A percentile compares a stretch with the other conserved stretches of the same genome.
Evolutionary conservation across 2,888 invertebrate genomes (phyloP).

Genomic region (Lithophane socia): DNA sequence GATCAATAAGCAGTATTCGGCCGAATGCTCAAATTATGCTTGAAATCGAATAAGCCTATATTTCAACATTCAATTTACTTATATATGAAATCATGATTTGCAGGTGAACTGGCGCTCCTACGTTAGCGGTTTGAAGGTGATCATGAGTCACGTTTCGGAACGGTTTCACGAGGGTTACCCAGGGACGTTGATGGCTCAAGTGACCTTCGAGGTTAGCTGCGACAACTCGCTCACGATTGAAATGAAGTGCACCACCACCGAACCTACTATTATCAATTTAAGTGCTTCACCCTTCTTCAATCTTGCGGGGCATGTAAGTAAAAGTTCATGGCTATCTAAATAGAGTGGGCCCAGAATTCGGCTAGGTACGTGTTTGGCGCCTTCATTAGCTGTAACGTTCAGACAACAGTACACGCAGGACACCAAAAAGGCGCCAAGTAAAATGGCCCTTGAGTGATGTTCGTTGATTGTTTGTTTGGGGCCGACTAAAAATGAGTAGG

Average conservation of each 20-base stretch:
- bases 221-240: slow-evolving; percentile 94
- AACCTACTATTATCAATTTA: slow-evolving; percentile 96
- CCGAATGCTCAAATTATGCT: not conserved
- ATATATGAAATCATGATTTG: slow-evolving; percentile 7
- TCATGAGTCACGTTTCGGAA: slow-evolving; percentile 94
- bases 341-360: not conserved
- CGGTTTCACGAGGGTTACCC: slow-evolving; percentile 97
- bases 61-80: not conserved
- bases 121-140: slow-evolving; percentile 91
- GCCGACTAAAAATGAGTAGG: no score
- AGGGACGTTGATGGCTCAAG: slow-evolving; percentile 93
- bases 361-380: not conserved
- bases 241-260: slow-evolving; percentile 94
- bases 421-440: not conserved
- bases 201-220: slow-evolving; percentile 93
- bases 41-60: not conserved
- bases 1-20: not conserved
- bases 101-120: slow-evolving; percentile 93
- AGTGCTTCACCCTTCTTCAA: slow-evolving; percentile 98
- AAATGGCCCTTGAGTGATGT: not conserved
- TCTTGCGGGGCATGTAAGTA: slow-evolving; percentile 95
- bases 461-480: not conserved
- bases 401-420: not conserved
- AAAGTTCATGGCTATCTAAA: not conserved
- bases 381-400: not conserved